phyloP scores from a whole-genome alignment of 2,888 invertebrate species.

The Drosophila nr. perissopoda region DNA sequence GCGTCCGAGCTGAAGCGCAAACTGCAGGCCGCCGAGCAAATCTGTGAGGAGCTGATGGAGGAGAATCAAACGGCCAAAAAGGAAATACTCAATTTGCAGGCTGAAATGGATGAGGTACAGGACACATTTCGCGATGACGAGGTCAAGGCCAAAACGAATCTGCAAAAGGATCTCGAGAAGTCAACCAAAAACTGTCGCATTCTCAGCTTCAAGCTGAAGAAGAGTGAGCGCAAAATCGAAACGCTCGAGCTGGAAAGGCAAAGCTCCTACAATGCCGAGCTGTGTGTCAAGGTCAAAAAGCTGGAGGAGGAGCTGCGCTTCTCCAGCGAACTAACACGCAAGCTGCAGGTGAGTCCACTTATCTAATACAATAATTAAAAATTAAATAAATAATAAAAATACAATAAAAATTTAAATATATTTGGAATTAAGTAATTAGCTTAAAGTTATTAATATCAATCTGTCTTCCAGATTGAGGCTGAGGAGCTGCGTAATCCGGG shows the following conservation, averaged over 20 bases:
- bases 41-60: slow-evolving; percentile 97
- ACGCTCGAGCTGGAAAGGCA: slow-evolving; percentile 94
- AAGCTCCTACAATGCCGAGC: slow-evolving; percentile 87
- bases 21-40: slow-evolving; percentile 94
- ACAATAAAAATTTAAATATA: neutral
- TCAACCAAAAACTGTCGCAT: slow-evolving; percentile 99
- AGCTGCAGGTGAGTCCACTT: slow-evolving; percentile 87
- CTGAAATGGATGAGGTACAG: slow-evolving; percentile 99
- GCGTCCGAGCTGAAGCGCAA: slow-evolving; percentile 92
- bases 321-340: slow-evolving; percentile 90
- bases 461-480: slow-evolving; percentile 76
- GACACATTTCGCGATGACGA: slow-evolving; percentile 99
- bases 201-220: slow-evolving; percentile 98
- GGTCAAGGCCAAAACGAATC: slow-evolving; percentile 96
- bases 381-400: neutral
- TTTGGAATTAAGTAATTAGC: neutral
- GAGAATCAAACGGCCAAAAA: slow-evolving; percentile 98
- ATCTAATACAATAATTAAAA: neutral
- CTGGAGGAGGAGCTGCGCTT: slow-evolving; percentile 94
- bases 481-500: slow-evolving; percentile 83
- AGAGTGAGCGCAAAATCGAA: slow-evolving; percentile 95
- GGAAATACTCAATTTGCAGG: slow-evolving; percentile 96
- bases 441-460: neutral
- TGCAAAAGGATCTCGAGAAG: slow-evolving; percentile 97
- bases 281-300: slow-evolving; percentile 90